Evolutionary conservation across 1,140 invertebrate species (phyloP).

Genomic region (Lethrus apterus): DNA sequence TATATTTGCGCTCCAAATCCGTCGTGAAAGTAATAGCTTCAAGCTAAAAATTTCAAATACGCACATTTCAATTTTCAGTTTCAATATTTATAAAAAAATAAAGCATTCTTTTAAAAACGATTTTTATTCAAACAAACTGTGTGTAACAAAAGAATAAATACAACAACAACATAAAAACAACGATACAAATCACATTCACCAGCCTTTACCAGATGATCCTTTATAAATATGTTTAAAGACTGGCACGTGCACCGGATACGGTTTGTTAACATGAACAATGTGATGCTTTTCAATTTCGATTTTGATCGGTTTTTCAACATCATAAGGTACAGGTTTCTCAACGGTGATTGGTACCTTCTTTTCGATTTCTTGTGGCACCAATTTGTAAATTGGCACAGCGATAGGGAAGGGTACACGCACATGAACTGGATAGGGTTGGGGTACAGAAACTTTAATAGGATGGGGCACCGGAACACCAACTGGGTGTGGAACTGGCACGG

Average conservation of each 20-base stretch:
- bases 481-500: slow-evolving; percentile 65
- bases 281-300: slow-evolving; percentile 72
- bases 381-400: slow-evolving; percentile 65
- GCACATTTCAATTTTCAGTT: too few relatives aligned
- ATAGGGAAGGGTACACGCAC: slow-evolving; percentile 65
- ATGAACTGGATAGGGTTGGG: slow-evolving; percentile 66
- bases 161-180: too few relatives aligned
- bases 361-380: slow-evolving; percentile 55
- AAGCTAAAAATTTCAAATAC: too few relatives aligned
- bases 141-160: too few relatives aligned
- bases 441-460: slow-evolving; percentile 64
- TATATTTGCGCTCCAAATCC: too few relatives aligned
- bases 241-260: slow-evolving; percentile 68
- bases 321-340: slow-evolving; percentile 67
- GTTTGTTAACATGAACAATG: slow-evolving; percentile 61
- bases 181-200: too few relatives aligned
- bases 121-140: too few relatives aligned
- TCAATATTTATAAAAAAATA: too few relatives aligned
- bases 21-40: too few relatives aligned
- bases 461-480: slow-evolving; percentile 66
- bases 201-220: too few relatives aligned
- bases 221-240: slow-evolving; percentile 75
- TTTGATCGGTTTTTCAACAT: slow-evolving; percentile 68
- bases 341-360: slow-evolving; percentile 68
- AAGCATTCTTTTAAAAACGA: too few relatives aligned